Evolutionary conservation across 2,113 vertebrate species (phyloP), one percentile per base, ranked within the genome.

Genomic region (Heliornis fulica): DNA sequence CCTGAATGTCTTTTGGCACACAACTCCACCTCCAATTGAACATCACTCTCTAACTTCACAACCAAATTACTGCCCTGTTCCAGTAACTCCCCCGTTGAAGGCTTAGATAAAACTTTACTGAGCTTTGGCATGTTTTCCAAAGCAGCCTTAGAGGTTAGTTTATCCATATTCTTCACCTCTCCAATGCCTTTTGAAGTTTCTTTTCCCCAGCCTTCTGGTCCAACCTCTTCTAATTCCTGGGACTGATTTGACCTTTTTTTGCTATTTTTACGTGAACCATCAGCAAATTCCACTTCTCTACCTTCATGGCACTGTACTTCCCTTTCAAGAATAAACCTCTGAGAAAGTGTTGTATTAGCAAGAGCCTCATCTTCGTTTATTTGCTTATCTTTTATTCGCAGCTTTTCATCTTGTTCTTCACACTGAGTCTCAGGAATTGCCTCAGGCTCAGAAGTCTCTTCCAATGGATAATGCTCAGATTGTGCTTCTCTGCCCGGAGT

Each of bases 381-480:
- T 56, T 95, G 69, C 29, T 97, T 92, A 83, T 90, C 71, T 60
- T 64, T 43, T 23, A 60, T 31, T 53, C 78, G 29, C 17, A 36
- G 20, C 26, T 72, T 63, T 80, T 74, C 60, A 74, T 78, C 90
- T 74, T 94, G 97, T 63, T 96, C 98, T 72, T 98, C 97, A 97
- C 93, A 96, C 2, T 96, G 97, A 57, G 96, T 98, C 94, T 98
- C 98, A 53, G 98, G 97, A 83, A 98, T 71, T 90, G 95, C 94
- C 80, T 98, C 97, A 18, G 90, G 61, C 56, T 98, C 96, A 69
- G 93, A 95, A 50, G 32, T 89, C 48, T 95, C 96, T 61, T 97
- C 96, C 48, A 95, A 66, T 10, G 91, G 82, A 68, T 68, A 91
- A 72, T 96, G 93, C 79, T 94, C 94, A 93, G 94, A 87, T 38